Base-by-base conservation (phyloP, 2,113 vertebrate species). In the Lethenteron reissneri region DNA sequence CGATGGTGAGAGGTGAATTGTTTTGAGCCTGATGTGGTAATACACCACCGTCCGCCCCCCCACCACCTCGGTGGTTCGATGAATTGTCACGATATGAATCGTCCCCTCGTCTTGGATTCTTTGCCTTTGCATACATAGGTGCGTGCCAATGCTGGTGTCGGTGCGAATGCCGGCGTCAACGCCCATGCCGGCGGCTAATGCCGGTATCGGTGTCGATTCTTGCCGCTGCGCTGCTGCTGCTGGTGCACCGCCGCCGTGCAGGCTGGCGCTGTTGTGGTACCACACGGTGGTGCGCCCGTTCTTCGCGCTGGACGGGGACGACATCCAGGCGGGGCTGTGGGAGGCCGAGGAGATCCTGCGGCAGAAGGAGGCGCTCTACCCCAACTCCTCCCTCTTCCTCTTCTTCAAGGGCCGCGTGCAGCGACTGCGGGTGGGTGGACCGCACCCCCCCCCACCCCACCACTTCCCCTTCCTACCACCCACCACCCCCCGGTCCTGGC, bases 381-480 rank as follows among this genome's bases (percentile, higher is more conserved):
- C 94, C 60, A 94, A 95, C 81, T 99, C 94, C 6, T 99, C 94
- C 72, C 85, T 99, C 74, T 99, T 99, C 77, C 92, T 97, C 83
- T 99, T 99, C 82, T 99, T 99, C 78, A 91, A 89, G 77, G 94
- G 94, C 78, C 86, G 94, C 71, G 89, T 99, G 76, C 94, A 99
- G 71, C 82, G 94, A 78, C 80, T 99, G 75, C 92, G 97, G 94
- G 94, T 95, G 76, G 15, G 11, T 10, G n/a, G 64, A 68, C 60
- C 14, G 14, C 60, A 64, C 60, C 60, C 17, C 17, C 60, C 60
- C 4, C 17, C 8, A 14, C 60, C 17, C 17, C 60, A 64, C 60
- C 17, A 15, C 60, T 7, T 64, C 60, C 60, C 14, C 60, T 19
- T 64, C 60, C 17, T 19, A 14, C 4, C 60, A 64, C 60, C 17